Percentiles rank a stretch among this genome's conserved stretches.
phyloP scores from a whole-genome alignment of 53 echinoderm and acorn worm genomes.

The Hippasteria phrygiana region DNA sequence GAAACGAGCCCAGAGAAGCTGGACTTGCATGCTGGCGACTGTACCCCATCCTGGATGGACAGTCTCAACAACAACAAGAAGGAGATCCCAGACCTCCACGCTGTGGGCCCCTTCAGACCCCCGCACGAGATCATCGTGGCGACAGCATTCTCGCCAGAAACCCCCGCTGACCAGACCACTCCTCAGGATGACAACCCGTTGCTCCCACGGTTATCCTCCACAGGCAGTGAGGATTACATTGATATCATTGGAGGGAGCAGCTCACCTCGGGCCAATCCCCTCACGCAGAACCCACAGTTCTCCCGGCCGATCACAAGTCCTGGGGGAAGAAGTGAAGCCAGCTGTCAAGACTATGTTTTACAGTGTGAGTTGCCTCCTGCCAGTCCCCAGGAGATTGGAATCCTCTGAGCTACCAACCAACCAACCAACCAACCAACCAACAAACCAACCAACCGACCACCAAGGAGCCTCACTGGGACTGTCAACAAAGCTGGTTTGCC shows the following conservation, averaged over 20 bases:
- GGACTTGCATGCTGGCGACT: neutral
- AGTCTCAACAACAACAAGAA: slow-evolving; percentile 55
- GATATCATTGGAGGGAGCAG: slow-evolving; percentile 31
- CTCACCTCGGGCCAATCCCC: slow-evolving; percentile 38
- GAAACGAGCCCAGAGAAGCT: slow-evolving; percentile 9
- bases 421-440: too few relatives aligned
- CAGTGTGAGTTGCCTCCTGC: slow-evolving; percentile 41
- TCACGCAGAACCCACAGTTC: neutral
- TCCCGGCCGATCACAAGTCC: neutral
- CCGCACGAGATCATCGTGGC: slow-evolving; percentile 38
- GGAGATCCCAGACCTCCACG: slow-evolving; percentile 46
- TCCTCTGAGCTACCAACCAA: neutral
- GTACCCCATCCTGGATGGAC: neutral
- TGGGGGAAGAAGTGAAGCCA: neutral
- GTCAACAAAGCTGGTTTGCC: too few relatives aligned
- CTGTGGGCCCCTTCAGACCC: neutral
- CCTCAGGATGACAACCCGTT: neutral
- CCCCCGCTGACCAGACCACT: neutral
- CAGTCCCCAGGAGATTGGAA: slow-evolving; percentile 22
- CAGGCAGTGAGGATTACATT: slow-evolving; percentile 49
- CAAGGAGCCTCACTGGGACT: too few relatives aligned
- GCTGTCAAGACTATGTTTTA: slow-evolving; percentile 46
- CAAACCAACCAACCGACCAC: too few relatives aligned
- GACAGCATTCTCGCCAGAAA: slow-evolving; percentile 19
- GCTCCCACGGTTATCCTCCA: slow-evolving; percentile 20